phyloP scores from a whole-genome alignment of 1,140 invertebrate genomes.

The Lycorma delicatula region DNA sequence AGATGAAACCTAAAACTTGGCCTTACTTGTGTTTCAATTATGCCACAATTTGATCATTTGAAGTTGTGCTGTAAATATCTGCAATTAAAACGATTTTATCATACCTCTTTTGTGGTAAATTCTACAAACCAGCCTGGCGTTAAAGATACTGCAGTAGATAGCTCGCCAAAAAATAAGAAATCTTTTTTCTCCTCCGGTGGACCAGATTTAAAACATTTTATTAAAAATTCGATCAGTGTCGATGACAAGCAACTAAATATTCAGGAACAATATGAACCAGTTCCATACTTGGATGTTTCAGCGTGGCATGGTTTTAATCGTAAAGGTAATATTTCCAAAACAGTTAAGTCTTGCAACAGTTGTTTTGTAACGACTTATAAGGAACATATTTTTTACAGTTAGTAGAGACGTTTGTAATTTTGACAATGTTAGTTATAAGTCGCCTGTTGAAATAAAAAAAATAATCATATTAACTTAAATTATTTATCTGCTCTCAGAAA shows the following conservation, averaged over 20 bases:
- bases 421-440: conserved; percentile 10
- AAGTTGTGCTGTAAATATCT: too few relatives aligned
- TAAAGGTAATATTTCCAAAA: conserved; percentile 31
- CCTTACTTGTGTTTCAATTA: too few relatives aligned
- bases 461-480: neutral
- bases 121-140: too few relatives aligned
- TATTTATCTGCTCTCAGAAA: neutral
- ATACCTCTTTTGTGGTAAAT: too few relatives aligned
- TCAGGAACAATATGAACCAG: conserved; percentile 20
- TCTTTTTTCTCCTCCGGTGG: too few relatives aligned
- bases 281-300: conserved; percentile 32
- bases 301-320: conserved; percentile 30
- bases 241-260: neutral
- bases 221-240: neutral
- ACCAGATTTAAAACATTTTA: neutral
- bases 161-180: too few relatives aligned
- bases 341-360: conserved; percentile 4
- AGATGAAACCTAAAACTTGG: too few relatives aligned
- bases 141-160: too few relatives aligned
- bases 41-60: too few relatives aligned
- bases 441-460: conserved; percentile 2
- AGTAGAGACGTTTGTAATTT: neutral
- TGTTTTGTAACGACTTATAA: neutral
- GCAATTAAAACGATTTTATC: too few relatives aligned
- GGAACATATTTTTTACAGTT: neutral